These are phyloP conservation scores for Plutella xylostella DNA, from an alignment of 2,888 invertebrate genomes.

Conservation along the genomic window DNA sequence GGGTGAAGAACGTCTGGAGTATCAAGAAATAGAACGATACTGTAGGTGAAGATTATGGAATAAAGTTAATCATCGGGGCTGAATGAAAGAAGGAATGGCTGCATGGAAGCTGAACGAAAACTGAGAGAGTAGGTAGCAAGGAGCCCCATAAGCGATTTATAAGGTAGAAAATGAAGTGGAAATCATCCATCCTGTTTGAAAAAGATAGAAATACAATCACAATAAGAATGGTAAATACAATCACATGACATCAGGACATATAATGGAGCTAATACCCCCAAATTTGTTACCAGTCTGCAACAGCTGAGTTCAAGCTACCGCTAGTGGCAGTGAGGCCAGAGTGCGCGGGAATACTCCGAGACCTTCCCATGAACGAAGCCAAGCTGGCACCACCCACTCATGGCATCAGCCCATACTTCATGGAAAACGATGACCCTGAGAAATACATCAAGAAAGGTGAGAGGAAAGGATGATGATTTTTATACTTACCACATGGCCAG, in stretches of 20 bases:
- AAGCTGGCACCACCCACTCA: constrained; percentile 70
- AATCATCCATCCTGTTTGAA: neutral
- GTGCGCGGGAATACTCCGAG: constrained; percentile 73
- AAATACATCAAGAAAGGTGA: constrained; percentile 76
- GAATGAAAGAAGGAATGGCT: constrained; percentile 18
- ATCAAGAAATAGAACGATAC: constrained; percentile 6
- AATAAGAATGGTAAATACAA: neutral
- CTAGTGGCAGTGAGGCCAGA: constrained; percentile 76
- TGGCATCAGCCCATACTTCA: constrained; percentile 74
- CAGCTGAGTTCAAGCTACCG: constrained; percentile 77
- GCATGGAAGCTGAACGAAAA: neutral
- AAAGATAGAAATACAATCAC: neutral
- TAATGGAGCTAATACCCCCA: neutral
- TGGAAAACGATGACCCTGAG: constrained; percentile 71
- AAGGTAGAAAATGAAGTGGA: neutral
- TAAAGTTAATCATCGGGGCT: neutral
- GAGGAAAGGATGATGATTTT: no score
- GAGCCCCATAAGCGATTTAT: no score
- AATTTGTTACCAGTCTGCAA: constrained; percentile 65
- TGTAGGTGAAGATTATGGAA: constrained; percentile 12
- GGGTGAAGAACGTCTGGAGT: constrained; percentile 14
- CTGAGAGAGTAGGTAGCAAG: neutral
- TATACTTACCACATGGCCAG: no score
- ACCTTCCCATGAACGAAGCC: constrained; percentile 71
- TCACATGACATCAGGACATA: neutral